Conservation (phyloP, 2,888 invertebrate genomes). For the Caenorhabditis parvicauda region DNA sequence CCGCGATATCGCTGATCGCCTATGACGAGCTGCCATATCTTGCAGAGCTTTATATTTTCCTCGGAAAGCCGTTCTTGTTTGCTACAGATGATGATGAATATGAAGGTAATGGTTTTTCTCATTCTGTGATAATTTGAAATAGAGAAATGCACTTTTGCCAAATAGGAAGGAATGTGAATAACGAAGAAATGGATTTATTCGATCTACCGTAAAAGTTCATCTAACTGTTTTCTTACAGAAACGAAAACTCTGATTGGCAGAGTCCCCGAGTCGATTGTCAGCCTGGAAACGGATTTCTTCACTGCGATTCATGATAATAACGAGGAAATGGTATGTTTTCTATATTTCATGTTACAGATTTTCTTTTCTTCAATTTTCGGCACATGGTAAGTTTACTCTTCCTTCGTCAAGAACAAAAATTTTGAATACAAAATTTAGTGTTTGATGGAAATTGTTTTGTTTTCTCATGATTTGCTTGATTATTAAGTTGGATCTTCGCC, state of each 20-base stretch:
- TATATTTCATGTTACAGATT: neutral
- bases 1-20: conserved; percentile 84
- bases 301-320: conserved; percentile 75
- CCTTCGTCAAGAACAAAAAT: conserved; percentile 1
- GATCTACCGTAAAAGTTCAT: neutral
- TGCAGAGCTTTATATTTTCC: conserved; percentile 89
- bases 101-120: conserved; percentile 28
- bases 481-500: conserved; percentile 72
- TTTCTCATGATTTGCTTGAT: too few relatives aligned
- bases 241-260: conserved; percentile 71
- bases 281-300: conserved; percentile 79
- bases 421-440: conserved; percentile 5
- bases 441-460: neutral
- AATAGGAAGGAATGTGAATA: neutral
- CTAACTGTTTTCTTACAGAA: conserved; percentile 33
- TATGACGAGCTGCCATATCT: conserved; percentile 88
- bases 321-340: conserved; percentile 56
- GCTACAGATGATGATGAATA: conserved; percentile 40
- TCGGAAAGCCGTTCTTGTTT: conserved; percentile 75
- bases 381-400: too few relatives aligned
- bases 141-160: neutral
- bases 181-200: neutral
- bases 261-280: conserved; percentile 78
- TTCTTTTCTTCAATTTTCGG: neutral
- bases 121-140: neutral